Conservation (phyloP, 2,797 vertebrate species). For the Cygnus olor region DNA sequence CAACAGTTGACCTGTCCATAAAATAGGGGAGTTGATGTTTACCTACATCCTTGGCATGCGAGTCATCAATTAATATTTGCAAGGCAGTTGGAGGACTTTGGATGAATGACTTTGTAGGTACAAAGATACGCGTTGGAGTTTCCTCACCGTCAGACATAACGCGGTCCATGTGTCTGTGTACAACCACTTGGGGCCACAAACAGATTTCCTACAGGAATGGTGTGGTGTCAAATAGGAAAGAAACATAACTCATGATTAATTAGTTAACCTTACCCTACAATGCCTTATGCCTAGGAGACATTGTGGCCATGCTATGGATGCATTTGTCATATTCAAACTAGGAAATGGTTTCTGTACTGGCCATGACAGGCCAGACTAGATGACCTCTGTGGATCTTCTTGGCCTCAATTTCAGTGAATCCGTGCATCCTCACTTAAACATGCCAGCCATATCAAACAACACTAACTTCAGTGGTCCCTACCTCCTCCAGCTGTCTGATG, state of each 20-base stretch:
- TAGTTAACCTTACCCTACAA: background rate
- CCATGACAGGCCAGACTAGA: background rate
- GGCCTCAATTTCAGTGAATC: background rate
- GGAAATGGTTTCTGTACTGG: background rate
- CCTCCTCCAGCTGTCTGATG: background rate
- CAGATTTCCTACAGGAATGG: rapidly evolving
- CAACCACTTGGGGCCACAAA: background rate
- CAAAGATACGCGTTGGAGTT: rapidly evolving
- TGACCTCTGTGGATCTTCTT: background rate
- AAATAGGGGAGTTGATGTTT: background rate
- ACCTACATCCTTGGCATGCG: background rate
- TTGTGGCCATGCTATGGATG: background rate
- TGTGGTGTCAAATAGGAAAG: rapidly evolving
- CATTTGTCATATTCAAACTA: background rate
- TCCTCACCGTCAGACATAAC: rapidly evolving
- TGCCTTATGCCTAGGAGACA: background rate
- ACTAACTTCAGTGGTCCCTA: background rate
- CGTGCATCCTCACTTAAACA: background rate
- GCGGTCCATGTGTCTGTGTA: rapidly evolving
- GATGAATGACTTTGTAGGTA: background rate
- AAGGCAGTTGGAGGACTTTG: slow-evolving; percentile 35
- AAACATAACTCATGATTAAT: background rate
- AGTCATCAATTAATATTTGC: background rate
- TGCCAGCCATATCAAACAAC: background rate
- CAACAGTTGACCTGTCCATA: background rate